Conservation (phyloP, 2,113 vertebrate species). For the Alces alces region DNA sequence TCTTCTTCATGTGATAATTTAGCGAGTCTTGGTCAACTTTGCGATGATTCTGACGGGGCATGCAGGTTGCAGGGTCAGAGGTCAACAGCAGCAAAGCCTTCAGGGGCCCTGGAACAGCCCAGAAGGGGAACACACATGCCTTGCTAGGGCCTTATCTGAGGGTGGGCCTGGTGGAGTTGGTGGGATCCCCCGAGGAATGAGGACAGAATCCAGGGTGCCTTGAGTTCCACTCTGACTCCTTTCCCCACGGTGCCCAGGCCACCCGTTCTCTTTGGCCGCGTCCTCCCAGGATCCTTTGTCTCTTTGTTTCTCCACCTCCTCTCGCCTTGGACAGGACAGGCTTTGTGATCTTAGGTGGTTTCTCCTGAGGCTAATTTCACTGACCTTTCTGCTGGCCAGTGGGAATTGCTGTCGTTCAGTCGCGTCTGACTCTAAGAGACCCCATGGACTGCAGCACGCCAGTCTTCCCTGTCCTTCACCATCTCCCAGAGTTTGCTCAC, state of each 20-base stretch:
- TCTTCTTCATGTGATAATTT: background rate
- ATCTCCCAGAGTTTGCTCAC: background rate
- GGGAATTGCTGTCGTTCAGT: background rate
- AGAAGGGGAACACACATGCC: no score
- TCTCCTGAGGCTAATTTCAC: background rate
- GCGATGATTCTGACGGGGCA: background rate
- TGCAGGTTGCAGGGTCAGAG: background rate
- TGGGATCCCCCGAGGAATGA: background rate
- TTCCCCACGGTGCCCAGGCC: background rate
- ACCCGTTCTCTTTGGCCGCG: rapidly evolving
- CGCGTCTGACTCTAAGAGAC: background rate
- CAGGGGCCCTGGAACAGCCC: no score
- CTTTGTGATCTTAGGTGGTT: background rate
- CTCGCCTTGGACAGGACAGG: background rate
- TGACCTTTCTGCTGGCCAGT: background rate
- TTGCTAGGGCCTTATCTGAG: background rate
- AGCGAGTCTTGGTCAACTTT: background rate
- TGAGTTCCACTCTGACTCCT: background rate
- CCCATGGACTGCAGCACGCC: background rate
- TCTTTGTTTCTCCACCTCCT: background rate
- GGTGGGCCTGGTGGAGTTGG: no score
- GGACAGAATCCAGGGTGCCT: background rate
- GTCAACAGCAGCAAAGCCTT: background rate
- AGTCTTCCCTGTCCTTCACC: background rate
- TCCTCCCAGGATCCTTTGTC: background rate